These are phyloP conservation scores for Drosophila mayri DNA, from an alignment of 1,140 invertebrate species.

Conservation along the genomic window DNA sequence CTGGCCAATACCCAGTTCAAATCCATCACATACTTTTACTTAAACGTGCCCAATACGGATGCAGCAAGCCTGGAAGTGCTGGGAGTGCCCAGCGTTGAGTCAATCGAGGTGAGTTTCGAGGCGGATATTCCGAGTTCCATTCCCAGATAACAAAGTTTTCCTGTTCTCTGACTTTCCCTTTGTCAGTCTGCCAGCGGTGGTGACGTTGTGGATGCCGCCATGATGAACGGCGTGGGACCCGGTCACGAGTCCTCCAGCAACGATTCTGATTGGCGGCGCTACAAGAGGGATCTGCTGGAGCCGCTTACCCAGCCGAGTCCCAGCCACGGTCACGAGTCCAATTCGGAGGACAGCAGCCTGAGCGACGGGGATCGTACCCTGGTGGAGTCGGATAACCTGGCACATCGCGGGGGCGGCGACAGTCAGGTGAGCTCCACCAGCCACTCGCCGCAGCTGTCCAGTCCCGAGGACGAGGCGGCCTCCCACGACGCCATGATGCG, in stretches of 20 bases:
- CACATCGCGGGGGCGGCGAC: constrained; percentile 85
- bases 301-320: constrained; percentile 52
- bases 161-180: neutral
- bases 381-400: constrained; percentile 87
- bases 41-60: constrained; percentile 87
- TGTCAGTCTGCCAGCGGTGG: constrained; percentile 37
- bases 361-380: constrained; percentile 91
- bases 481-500: constrained; percentile 78
- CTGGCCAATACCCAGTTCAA: constrained; percentile 72
- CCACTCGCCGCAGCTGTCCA: constrained; percentile 84
- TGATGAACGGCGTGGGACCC: constrained; percentile 66
- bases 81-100: constrained; percentile 86
- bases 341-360: constrained; percentile 91
- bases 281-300: constrained; percentile 60
- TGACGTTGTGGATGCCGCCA: constrained; percentile 80
- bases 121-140: neutral
- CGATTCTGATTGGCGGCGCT: constrained; percentile 67
- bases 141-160: no score
- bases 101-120: constrained; percentile 33
- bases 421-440: constrained; percentile 85
- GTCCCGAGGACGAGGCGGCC: constrained; percentile 79
- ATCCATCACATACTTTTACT: constrained; percentile 87
- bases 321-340: constrained; percentile 87
- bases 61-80: constrained; percentile 86
- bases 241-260: constrained; percentile 30